Evolutionary conservation across 2,888 invertebrate genomes (phyloP), one percentile per base, ranked within the genome.

Genomic region (Lasius fuliginosus): DNA sequence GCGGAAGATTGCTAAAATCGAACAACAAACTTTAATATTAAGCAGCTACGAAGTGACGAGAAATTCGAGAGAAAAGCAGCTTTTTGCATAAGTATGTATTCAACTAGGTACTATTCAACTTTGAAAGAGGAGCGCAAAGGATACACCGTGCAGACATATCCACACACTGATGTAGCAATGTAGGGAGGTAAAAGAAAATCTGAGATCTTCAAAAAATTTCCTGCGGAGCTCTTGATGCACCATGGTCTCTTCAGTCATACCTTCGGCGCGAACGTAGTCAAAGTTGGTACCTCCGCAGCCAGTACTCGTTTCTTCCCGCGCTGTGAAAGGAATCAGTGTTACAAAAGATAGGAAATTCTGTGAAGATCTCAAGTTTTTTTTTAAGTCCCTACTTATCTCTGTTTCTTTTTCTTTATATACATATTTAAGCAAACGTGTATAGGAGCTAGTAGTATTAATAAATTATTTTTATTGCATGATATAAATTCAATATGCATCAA

Each of bases 251-350:
- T 73, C 73, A 46, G 58, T 79, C 79, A 60, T 81, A 81, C 79
- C 73, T 81, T 81, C 60, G 79, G 79, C 79, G 79, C 74, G 79
- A 81, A 81, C 73, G 79, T 73, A 27, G 73, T 81, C 79, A 81
- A 60, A 36, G 79, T 81, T 27, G 79, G 79, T 5, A 81, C 73
- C 73, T 73, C 73, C 30, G 79, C 73, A 85, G 85, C 77, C 85
- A 88, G 74, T 81, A 83, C 74, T 75, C 74, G 58, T 53, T 58
- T 62, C 81, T 83, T 83, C 73, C 79, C 79, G 79, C 79, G 79
- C 79, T 81, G 73, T 81, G 79, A 81, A 81, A 77, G 69, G 77
- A 69, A 77, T 77, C 42, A 69, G 42, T 58, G 58, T 77, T 68
- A 77, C 69, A 56, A 69, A 42, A 73, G 36, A 27, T 42, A 42